Percentiles rank a stretch among this genome's conserved stretches.
phyloP scores from a whole-genome alignment of 2,888 invertebrate species.

The Drosophila mettleri region DNA sequence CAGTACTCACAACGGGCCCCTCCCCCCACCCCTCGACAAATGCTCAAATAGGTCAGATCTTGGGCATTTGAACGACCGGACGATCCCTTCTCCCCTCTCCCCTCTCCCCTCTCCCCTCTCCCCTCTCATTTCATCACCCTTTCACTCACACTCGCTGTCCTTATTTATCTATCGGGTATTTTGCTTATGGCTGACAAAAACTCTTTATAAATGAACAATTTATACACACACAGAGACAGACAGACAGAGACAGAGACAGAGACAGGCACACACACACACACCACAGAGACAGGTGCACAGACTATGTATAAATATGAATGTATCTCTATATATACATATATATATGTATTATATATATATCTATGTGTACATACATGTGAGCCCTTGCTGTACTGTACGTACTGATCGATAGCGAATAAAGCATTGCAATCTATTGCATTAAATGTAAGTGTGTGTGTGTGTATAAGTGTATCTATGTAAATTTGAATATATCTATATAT shows the following conservation, averaged over 20 bases:
- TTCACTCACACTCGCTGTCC: too few species aligned
- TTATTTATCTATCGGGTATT: not conserved
- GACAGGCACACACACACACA: not conserved
- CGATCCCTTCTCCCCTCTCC: not conserved
- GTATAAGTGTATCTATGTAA: too few species aligned
- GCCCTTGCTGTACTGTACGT: not conserved
- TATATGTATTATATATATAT: not conserved
- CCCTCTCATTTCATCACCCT: too few species aligned
- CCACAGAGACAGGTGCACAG: not conserved
- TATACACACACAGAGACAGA: not conserved
- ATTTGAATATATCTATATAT: too few species aligned
- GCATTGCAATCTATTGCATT: constrained; percentile 6
- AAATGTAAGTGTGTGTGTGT: not conserved
- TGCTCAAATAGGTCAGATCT: constrained; percentile 36
- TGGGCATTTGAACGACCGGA: constrained; percentile 48
- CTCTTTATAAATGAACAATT: not conserved
- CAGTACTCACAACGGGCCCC: not conserved
- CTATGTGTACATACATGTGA: not conserved
- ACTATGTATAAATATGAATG: not conserved
- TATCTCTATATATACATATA: not conserved
- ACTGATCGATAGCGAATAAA: not conserved
- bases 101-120: not conserved
- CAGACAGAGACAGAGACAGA: not conserved
- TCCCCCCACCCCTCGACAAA: constrained; percentile 8
- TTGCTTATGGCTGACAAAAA: not conserved